Evolutionary conservation across 2,797 vertebrate genomes (phyloP).

Genomic region (Carduelis carduelis): DNA sequence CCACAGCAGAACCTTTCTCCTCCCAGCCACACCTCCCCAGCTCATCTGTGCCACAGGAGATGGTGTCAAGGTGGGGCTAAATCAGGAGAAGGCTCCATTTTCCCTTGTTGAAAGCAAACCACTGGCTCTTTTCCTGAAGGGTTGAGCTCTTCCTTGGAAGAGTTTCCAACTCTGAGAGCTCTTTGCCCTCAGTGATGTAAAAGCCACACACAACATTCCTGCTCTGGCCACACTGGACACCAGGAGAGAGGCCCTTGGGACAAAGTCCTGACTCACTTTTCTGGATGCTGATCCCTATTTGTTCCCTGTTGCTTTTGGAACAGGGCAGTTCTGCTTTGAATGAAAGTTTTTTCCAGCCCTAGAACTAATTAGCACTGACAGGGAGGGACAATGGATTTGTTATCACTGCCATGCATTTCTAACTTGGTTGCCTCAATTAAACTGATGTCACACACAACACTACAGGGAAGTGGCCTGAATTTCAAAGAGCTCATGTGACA

Average conservation of each 20-base stretch:
- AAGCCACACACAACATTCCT: background rate
- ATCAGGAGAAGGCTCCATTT: background rate
- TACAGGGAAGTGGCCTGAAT: background rate
- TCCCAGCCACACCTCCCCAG: background rate
- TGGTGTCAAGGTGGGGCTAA: fast-evolving
- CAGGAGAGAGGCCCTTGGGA: background rate
- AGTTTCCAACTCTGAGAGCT: background rate
- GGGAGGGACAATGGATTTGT: background rate
- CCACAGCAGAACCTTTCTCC: background rate
- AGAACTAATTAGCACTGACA: background rate
- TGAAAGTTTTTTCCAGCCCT: background rate
- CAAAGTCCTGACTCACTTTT: background rate
- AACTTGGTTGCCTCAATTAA: background rate
- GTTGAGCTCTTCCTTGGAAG: background rate
- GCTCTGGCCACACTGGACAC: background rate
- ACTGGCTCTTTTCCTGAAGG: background rate
- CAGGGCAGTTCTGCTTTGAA: background rate
- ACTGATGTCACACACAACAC: background rate
- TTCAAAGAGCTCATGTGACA: background rate
- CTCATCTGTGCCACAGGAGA: background rate
- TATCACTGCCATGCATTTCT: background rate
- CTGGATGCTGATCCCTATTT: background rate
- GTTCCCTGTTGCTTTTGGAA: background rate
- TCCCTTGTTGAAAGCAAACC: background rate
- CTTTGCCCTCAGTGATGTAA: background rate